Evolutionary conservation across 2,113 vertebrate genomes (phyloP).

Genomic region (Labeo rohita): DNA sequence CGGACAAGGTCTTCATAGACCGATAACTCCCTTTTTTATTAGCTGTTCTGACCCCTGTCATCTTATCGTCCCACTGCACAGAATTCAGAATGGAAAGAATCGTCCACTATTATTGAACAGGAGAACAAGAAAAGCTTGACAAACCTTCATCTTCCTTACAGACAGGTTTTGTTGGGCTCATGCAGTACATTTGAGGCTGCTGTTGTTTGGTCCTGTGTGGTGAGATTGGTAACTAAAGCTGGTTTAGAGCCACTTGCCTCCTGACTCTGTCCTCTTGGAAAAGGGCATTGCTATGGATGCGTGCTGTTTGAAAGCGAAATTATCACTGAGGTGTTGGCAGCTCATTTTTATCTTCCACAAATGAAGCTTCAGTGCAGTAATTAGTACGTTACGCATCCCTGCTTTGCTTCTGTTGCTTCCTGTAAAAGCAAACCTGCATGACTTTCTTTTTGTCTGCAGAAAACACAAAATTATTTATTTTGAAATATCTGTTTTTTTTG

Average conservation of each 20-base stretch:
- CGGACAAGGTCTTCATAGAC: not conserved
- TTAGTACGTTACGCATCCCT: slow-evolving; percentile 46
- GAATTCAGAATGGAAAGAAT: not conserved
- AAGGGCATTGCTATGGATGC: slow-evolving; percentile 44
- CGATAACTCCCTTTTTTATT: not conserved
- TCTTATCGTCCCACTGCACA: not conserved
- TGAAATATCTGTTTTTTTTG: not conserved
- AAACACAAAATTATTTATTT: not conserved
- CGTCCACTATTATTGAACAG: not conserved
- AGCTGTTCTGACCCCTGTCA: not conserved
- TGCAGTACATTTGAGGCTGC: not conserved
- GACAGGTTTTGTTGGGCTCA: not conserved
- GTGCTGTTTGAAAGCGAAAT: slow-evolving; percentile 47
- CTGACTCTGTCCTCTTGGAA: slow-evolving; percentile 35
- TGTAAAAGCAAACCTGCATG: not conserved
- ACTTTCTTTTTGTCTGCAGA: not conserved
- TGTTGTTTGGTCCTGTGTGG: not conserved
- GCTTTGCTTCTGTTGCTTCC: slow-evolving; percentile 5
- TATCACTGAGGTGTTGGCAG: slow-evolving; percentile 50
- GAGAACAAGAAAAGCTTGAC: not conserved
- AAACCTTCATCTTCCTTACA: not conserved
- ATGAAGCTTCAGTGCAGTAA: slow-evolving; percentile 49
- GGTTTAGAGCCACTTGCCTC: slow-evolving; percentile 6
- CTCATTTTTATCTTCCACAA: slow-evolving; percentile 34
- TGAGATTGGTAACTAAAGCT: slow-evolving; percentile 39